Base-by-base conservation (phyloP, 1,140 invertebrate species). In the Pogonognathellus flavescens region DNA sequence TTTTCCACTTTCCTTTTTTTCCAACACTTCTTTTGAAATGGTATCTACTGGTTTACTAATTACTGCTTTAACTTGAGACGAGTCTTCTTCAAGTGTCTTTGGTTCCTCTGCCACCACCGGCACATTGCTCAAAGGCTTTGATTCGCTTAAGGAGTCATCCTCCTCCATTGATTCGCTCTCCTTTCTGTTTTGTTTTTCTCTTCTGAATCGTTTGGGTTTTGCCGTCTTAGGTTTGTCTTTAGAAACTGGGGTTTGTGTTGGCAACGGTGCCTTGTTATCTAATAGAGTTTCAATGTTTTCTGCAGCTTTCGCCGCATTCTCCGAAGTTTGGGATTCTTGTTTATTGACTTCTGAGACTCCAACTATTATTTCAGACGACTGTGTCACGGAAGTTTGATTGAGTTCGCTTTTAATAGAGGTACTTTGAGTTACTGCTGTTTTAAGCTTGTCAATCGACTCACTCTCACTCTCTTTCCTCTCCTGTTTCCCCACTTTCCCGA, bases 1-100 rank as follows among this genome's bases (percentile, higher is more conserved):
- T 9, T 49, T 76, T 18, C 41, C 80, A 25, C 80, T 55, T 82
- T 59, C 53, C 66, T 72, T 13, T 72, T 31, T n/a, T 72, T 72
- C n/a, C 31, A n/a, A n/a, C n/a, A n/a, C n/a, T n/a, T n/a, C n/a
- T 57, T 1, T n/a, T 2, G 53, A 57, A 13, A 13, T 25, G 11
- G 22, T 25, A 2, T 66, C 8, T n/a, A 14, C 10, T 31, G 18
- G 22, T 25, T 66, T 25, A 66, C 8, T 1, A 66, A 10, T 31
- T 20, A 14, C 11, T 25, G 6, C 0, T 25, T 20, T 6, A 25
- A n/a, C n/a, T n/a, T n/a, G n/a, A n/a, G n/a, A n/a, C n/a, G 62
- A 66, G 3, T 22, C 60, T 25, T 0, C 25, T 31, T 66, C 62
- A 20, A 25, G 22, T 25, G 22, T 25, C 0, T 13, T 13, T 13